Evolutionary conservation across 2,113 vertebrate genomes (phyloP), one percentile per base, ranked within the genome.

Genomic region (Montifringilla adamsi): DNA sequence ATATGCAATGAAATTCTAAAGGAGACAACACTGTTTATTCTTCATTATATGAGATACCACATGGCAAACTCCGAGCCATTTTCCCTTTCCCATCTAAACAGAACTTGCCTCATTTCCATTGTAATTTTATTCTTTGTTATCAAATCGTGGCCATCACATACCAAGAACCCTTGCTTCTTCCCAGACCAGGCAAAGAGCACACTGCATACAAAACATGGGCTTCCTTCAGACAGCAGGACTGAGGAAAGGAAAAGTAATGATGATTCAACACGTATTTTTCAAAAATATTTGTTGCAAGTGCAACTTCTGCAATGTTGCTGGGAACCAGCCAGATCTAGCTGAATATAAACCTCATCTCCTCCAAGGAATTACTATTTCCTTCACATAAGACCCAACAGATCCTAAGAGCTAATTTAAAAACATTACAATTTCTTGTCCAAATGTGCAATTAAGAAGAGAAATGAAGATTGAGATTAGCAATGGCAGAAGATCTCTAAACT

Each of bases 371-470:
- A 27, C 47, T 64, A 82, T 75, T 80, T 31, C 67, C 59, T 84
- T 47, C 93, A 70, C 82, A 56, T 59, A 67, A 73, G 56, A 2
- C 69, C 55, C 63, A 91, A 89, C 18, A 93, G 91, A 94, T 87
- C 0, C 19, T 68, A 89, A 74, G 64, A 94, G 87, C 91, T 95
- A 82, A 95, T 94, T 86, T 87, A 96, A 92, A 94, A 95, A 84
- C 90, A 93, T 92, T 69, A 68, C 63, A 0, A 81, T 94, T 92
- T 90, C 90, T 69, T 86, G 72, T 87, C 91, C 87, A 84, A 93
- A 78, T 79, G 84, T 75, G 91, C 92, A 96, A 93, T 95, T 95
- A 96, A 95, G 86, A 93, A 94, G 85, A 95, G 90, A 83, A 96
- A 96, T 91, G 90, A 91, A 94, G 95, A 95, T 6, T 90, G 70